Percentiles rank a stretch among this genome's conserved stretches.
Evolutionary conservation across 2,113 vertebrate genomes (phyloP).

Genomic region (Diadophis punctatus): DNA sequence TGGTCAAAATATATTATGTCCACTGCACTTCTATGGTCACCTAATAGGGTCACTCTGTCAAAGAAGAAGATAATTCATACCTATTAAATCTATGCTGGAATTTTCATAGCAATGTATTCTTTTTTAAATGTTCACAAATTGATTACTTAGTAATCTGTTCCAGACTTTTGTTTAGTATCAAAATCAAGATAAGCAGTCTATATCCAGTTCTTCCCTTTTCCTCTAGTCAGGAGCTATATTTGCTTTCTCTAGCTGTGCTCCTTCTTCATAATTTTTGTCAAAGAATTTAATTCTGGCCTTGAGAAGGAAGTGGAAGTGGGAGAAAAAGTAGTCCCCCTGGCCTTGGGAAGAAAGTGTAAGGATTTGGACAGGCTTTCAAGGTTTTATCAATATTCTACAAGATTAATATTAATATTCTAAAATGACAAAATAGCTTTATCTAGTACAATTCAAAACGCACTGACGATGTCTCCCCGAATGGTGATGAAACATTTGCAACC

Average conservation of each 20-base stretch:
- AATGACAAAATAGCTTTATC: no score
- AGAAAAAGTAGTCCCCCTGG: not conserved
- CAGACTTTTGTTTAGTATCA: not conserved
- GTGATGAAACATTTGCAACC: no score
- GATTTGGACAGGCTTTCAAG: not conserved
- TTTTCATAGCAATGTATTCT: not conserved
- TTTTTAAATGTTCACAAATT: not conserved
- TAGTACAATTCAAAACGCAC: no score
- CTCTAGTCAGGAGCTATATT: not conserved
- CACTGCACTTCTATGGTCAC: not conserved
- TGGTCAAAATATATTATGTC: not conserved
- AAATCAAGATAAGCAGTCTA: not conserved
- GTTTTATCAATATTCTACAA: not conserved
- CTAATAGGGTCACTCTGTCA: not conserved
- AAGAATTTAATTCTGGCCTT: not conserved
- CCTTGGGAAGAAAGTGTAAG: not conserved
- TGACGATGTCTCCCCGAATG: no score
- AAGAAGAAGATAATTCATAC: not conserved
- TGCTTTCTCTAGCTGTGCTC: not conserved
- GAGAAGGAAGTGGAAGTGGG: not conserved
- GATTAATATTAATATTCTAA: not conserved
- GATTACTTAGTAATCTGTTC: not conserved
- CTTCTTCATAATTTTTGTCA: not conserved
- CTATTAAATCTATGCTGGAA: not conserved
- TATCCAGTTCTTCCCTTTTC: not conserved